Percentiles rank a stretch among this genome's conserved stretches.
Conservation (phyloP, 2,113 vertebrate species). For the Corythaixoides concolor region DNA sequence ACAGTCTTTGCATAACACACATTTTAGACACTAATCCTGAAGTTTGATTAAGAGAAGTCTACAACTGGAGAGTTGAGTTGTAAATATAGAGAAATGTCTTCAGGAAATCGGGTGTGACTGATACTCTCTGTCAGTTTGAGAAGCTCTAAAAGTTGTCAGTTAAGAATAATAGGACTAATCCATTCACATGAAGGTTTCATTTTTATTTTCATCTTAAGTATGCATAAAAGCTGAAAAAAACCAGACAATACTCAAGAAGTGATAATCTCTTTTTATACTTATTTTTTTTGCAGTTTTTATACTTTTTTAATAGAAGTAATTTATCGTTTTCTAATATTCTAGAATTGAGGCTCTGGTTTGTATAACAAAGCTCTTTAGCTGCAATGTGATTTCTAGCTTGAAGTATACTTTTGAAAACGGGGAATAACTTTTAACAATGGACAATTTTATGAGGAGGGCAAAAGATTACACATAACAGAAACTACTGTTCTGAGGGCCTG, state of each 20-base stretch:
- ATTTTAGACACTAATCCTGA: neutral
- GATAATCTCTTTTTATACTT: neutral
- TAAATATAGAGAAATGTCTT: neutral
- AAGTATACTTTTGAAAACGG: neutral
- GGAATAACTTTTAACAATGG: neutral
- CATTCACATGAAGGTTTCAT: neutral
- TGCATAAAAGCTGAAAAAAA: neutral
- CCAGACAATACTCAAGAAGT: neutral
- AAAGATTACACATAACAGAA: neutral
- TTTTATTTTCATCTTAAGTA: neutral
- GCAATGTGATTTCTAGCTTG: neutral
- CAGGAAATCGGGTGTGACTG: neutral
- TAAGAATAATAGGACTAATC: neutral
- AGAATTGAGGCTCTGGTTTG: neutral
- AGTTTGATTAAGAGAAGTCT: neutral
- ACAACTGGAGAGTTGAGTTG: neutral
- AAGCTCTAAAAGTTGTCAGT: neutral
- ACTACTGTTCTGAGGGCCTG: neutral
- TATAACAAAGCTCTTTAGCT: neutral
- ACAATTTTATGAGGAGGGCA: neutral
- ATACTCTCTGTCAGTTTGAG: neutral
- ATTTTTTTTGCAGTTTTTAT: neutral
- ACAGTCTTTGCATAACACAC: neutral
- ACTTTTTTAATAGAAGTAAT: neutral
- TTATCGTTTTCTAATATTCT: neutral